Percentiles rank a stretch among this genome's conserved stretches.
phyloP scores from a whole-genome alignment of 1,140 invertebrate species.

The Solenopsis fugax region DNA sequence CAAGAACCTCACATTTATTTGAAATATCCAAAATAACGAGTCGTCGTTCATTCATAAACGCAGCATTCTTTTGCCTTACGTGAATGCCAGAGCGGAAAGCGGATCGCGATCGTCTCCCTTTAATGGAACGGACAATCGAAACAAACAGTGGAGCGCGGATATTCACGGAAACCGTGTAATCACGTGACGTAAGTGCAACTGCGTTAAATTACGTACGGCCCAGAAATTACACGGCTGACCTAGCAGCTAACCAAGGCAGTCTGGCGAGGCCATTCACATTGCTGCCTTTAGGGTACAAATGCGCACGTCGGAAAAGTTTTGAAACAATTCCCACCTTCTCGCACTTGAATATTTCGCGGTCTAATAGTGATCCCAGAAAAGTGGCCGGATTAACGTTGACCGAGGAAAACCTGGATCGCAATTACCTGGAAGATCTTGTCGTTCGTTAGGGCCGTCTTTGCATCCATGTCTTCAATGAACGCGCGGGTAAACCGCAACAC shows the following conservation, averaged over 20 bases:
- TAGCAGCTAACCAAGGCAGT: conserved; percentile 62
- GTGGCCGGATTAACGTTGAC: not conserved
- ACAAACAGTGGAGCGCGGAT: conserved; percentile 19
- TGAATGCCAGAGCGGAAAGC: conserved; percentile 18
- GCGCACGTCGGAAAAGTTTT: not conserved
- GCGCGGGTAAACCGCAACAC: not conserved
- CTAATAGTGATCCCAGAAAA: not conserved
- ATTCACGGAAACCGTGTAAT: conserved; percentile 67
- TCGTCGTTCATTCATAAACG: not conserved
- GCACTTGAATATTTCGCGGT: too few relatives aligned
- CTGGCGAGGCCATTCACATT: conserved; percentile 67
- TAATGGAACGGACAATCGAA: conserved; percentile 52
- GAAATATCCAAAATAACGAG: not conserved
- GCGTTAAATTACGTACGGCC: conserved; percentile 74
- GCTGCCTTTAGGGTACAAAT: not conserved
- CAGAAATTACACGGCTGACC: conserved; percentile 72
- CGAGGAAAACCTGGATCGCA: not conserved
- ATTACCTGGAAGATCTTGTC: not conserved
- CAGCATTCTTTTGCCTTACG: not conserved
- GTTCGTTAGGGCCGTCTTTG: not conserved
- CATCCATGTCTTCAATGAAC: not conserved
- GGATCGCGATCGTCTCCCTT: conserved; percentile 14
- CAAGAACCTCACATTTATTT: not conserved
- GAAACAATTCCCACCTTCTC: not conserved
- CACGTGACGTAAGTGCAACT: conserved; percentile 67